phyloP scores from a whole-genome alignment of 2,888 invertebrate genomes.

The Hypselothyrea guttata region DNA sequence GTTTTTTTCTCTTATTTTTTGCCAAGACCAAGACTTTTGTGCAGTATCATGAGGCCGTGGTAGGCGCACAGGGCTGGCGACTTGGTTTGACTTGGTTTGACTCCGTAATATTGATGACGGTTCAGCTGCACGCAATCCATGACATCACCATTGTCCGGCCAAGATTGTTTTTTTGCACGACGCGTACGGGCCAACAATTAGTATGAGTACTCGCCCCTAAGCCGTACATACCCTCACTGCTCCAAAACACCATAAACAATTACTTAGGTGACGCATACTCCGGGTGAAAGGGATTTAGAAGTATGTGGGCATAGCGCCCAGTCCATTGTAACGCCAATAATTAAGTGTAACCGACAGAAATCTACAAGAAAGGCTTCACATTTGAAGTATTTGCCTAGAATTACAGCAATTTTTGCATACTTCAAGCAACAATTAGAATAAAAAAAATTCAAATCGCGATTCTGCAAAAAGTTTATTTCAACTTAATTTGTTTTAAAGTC shows the following conservation, averaged over 20 bases:
- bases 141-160: slow-evolving; percentile 65
- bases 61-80: slow-evolving; percentile 8
- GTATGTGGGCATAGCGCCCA: slow-evolving; percentile 8
- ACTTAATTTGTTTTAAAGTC: too few relatives aligned
- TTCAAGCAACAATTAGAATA: slow-evolving; percentile 5
- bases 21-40: slow-evolving; percentile 30
- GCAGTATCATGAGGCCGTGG: slow-evolving; percentile 19
- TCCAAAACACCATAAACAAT: slow-evolving; percentile 14
- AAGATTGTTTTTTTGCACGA: slow-evolving; percentile 25
- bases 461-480: too few relatives aligned
- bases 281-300: background rate
- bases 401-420: background rate
- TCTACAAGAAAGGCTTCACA: slow-evolving; percentile 7
- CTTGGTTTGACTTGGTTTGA: slow-evolving; percentile 27
- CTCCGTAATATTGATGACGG: slow-evolving; percentile 73
- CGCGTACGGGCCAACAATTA: slow-evolving; percentile 25
- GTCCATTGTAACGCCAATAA: slow-evolving; percentile 21
- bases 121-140: slow-evolving; percentile 76
- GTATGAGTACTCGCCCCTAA: slow-evolving; percentile 25
- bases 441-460: too few relatives aligned
- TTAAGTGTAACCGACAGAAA: slow-evolving; percentile 19
- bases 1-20: slow-evolving; percentile 6
- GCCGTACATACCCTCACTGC: slow-evolving; percentile 6
- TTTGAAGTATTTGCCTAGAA: background rate
- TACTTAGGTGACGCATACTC: slow-evolving; percentile 27